Evolutionary conservation across 2,888 invertebrate genomes (phyloP), one percentile per base, ranked within the genome.

Genomic region (Diarsia brunnea): DNA sequence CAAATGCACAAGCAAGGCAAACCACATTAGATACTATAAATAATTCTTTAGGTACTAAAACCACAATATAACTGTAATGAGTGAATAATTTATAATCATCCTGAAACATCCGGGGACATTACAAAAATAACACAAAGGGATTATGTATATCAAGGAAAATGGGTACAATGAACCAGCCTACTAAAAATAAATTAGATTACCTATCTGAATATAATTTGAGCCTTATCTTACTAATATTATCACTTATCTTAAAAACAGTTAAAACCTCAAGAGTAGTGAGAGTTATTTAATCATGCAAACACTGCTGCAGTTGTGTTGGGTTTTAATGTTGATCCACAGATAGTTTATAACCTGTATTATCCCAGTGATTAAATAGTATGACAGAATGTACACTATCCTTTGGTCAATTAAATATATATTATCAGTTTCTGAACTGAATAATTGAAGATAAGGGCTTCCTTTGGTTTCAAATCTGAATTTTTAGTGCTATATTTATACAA

Each of bases 71-170:
- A 43, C 5, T 27, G 16, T 38, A 47, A 4, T 14, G 21, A 16
- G 16, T 75, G 7, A 38, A 71, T 53, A 21, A n/a, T n/a, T 11
- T 11, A 27, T 47, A 8, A 53, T 47, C 21, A 47, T 47, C 11
- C 51, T 77, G 11, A 14, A 47, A 69, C 0, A n/a, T n/a, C n/a
- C n/a, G n/a, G 14, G 5, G 14, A 66, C 14, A 47, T 55, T 38
- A 70, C 51, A 78, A 76, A 82, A 67, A 16, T 14, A 49, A 45
- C 16, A 64, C 78, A 78, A 77, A 72, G 58, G 19, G 11, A 24
- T 78, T 49, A 7, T n/a, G n/a, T n/a, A 2, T 4, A 27, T 31
- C 10, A 19, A 79, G 73, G 73, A 53, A 71, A 60, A 78, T 0
- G 8, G 4, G 14, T 16, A 58, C 31, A 71, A 49, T 27, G 11